Conservation (phyloP, 2,888 invertebrate genomes). For the Hofmannophila pseudospretella region DNA sequence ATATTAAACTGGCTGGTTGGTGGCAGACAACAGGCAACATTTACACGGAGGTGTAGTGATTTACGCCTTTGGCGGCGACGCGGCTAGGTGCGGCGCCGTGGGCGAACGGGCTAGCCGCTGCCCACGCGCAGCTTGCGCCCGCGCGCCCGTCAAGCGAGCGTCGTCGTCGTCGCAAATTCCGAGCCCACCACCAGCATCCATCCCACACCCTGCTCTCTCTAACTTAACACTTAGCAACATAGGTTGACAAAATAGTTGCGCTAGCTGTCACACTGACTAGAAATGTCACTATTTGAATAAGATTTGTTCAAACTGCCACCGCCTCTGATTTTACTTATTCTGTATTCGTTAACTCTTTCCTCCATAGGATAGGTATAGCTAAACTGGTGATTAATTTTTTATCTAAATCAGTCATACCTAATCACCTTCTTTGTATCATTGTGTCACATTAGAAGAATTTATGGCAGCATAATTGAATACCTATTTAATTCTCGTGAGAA, state of each 20-base stretch:
- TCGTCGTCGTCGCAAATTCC: constrained; percentile 63
- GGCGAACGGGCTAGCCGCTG: constrained; percentile 57
- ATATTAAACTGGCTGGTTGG: no score
- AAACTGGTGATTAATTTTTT: no score
- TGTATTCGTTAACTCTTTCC: no score
- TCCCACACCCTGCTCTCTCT: constrained; percentile 35
- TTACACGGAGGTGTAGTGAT: constrained; percentile 38
- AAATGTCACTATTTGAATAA: no score
- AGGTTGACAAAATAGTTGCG: neutral
- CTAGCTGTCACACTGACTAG: no score
- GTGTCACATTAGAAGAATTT: no score
- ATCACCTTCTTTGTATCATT: no score
- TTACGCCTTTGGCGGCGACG: constrained; percentile 47
- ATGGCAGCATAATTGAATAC: no score
- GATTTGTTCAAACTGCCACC: no score
- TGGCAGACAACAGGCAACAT: constrained; percentile 27
- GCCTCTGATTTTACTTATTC: no score
- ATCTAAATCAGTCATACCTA: no score
- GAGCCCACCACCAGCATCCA: constrained; percentile 42
- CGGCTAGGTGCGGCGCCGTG: constrained; percentile 67
- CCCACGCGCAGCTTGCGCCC: constrained; percentile 42
- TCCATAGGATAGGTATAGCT: constrained; percentile 9
- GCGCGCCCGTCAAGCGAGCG: constrained; percentile 27
- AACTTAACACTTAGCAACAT: constrained; percentile 18
- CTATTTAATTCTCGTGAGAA: no score